Evolutionary conservation across 2,888 invertebrate species (phyloP), one percentile per base, ranked within the genome.

Genomic region (Spilarctia lutea): DNA sequence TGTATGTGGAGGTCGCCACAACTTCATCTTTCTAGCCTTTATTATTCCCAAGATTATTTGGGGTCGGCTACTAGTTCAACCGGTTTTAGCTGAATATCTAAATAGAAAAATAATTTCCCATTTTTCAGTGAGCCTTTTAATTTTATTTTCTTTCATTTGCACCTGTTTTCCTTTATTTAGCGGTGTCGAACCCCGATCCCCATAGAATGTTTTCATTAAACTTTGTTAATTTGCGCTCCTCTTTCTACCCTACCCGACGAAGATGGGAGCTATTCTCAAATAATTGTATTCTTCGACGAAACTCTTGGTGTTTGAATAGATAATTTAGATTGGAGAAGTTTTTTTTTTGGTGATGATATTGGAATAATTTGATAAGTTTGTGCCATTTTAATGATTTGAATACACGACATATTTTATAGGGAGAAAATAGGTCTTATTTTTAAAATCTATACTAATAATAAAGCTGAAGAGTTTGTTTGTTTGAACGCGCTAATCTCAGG

Each of bases 181-280:
- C 75, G 60, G 74, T 76, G 78, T 79, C 73, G 78, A 79, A 81
- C 78, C 73, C 83, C 74, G 76, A 80, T 81, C 77, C 72, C 83
- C 73, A 81, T 83, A 82, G 78, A 87, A 91, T 92, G 91, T 92
- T 93, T 93, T 92, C 91, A 93, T 94, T 93, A 91, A 93, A 94
- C 93, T 94, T 93, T 90, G 90, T 91, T 93, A 93, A 94, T 93
- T 92, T 91, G 84, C 87, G 84, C 85, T 80, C 82, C 83, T 79
- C 79, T 68, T 74, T 68, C 65, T 45, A 30, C 30, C 52, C 65
- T 63, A 63, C 63, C 65, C 68, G 70, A 42, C n/a, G 39, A 48
- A 68, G 78, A 74, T 74, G 42, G 74, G 74, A 71, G 77, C 71
- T 52, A 45, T 67, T 65, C 70, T 60, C 39, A 78, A 79, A 83